Percentiles rank a stretch among this genome's conserved stretches.
phyloP scores from a whole-genome alignment of 2,888 invertebrate genomes.

The Plagodis pulveraria region DNA sequence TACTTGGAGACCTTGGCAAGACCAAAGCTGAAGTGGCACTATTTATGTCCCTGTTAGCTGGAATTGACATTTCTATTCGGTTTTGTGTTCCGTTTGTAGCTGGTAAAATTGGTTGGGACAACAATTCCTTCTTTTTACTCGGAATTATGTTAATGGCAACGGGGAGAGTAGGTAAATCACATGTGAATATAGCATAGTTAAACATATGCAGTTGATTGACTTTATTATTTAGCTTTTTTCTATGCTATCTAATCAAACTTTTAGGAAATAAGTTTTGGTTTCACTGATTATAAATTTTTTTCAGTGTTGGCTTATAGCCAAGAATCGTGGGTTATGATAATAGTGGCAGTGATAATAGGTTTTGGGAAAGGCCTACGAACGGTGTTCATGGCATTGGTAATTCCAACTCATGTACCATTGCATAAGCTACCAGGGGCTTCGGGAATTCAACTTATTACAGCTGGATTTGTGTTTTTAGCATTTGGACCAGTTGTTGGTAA shows the following conservation, averaged over 20 bases:
- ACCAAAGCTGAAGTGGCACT: slow-evolving; percentile 86
- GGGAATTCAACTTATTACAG: slow-evolving; percentile 88
- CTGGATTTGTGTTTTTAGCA: slow-evolving; percentile 86
- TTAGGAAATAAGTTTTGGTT: no score
- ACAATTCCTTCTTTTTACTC: slow-evolving; percentile 88
- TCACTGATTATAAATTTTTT: slow-evolving; percentile 26
- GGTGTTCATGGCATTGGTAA: slow-evolving; percentile 90
- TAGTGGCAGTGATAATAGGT: slow-evolving; percentile 87
- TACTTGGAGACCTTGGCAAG: slow-evolving; percentile 88
- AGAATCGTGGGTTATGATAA: slow-evolving; percentile 80
- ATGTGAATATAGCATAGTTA: neutral
- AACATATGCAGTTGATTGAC: neutral
- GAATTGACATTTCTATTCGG: slow-evolving; percentile 87
- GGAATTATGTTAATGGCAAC: slow-evolving; percentile 88
- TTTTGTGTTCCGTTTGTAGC: slow-evolving; percentile 89
- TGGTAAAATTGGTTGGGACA: slow-evolving; percentile 88
- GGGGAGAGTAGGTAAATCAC: slow-evolving; percentile 86
- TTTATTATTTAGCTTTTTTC: no score
- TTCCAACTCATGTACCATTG: slow-evolving; percentile 89
- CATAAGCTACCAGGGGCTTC: slow-evolving; percentile 89
- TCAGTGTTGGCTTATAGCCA: slow-evolving; percentile 87
- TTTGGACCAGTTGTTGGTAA: slow-evolving; percentile 89
- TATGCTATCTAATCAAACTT: neutral
- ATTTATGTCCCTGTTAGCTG: slow-evolving; percentile 88
- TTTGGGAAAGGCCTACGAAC: slow-evolving; percentile 89